phyloP scores from a whole-genome alignment of 2,113 vertebrate genomes.

The Neotragus moschatus region DNA sequence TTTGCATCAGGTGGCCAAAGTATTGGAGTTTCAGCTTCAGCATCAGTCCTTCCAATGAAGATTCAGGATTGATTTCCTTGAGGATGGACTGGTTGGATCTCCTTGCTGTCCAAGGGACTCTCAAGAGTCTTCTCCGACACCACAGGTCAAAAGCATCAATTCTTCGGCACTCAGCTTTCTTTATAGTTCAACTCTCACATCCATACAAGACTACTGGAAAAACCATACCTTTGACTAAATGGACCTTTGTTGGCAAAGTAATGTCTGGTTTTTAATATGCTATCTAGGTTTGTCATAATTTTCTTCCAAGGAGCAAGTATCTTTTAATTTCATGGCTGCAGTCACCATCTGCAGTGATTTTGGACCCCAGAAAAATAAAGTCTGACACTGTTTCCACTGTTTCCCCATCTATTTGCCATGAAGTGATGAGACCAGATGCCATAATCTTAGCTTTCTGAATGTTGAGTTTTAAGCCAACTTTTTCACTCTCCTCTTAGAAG shows the following conservation, averaged over 20 bases:
- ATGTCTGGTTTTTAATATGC: not conserved
- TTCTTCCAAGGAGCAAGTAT: not conserved
- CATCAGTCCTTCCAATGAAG: not conserved
- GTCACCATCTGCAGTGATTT: not conserved
- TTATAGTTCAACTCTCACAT: too few relatives aligned
- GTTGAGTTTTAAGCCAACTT: not conserved
- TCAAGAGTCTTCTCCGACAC: too few relatives aligned
- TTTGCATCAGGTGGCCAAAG: not conserved
- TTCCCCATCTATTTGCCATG: not conserved
- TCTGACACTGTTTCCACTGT: not conserved
- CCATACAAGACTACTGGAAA: not conserved
- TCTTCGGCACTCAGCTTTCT: too few relatives aligned
- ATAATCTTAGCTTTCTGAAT: not conserved
- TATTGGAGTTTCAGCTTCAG: not conserved
- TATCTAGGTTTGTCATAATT: not conserved
- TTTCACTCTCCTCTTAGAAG: not conserved
- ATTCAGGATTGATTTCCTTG: not conserved
- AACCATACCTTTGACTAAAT: not conserved
- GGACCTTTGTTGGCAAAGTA: not conserved
- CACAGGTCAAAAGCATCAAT: too few relatives aligned
- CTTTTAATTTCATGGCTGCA: not conserved
- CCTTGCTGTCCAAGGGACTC: too few relatives aligned
- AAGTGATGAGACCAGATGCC: not conserved
- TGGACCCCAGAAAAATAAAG: not conserved
- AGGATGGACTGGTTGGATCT: not conserved